These are phyloP conservation scores for Rhagophthalmus giganteus DNA, from an alignment of 2,888 invertebrate genomes.

Conservation along the genomic window DNA sequence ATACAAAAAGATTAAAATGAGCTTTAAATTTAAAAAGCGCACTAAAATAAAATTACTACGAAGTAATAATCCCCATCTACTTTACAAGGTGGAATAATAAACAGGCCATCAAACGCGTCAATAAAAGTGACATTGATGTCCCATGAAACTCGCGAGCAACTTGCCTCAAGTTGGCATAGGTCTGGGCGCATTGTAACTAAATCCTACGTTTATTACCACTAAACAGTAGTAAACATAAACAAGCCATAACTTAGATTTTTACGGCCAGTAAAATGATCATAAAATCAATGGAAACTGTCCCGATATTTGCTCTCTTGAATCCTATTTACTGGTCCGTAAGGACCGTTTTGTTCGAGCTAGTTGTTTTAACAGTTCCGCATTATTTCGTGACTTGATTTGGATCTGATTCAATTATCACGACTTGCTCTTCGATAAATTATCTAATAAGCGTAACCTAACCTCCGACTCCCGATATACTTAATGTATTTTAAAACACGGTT, in stretches of 20 bases:
- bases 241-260: conserved; percentile 58
- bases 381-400: conserved; percentile 48
- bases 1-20: conserved; percentile 10
- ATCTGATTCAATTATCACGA: conserved; percentile 52
- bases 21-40: conserved; percentile 15
- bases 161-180: conserved; percentile 51
- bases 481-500: conserved; percentile 10
- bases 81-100: conserved; percentile 55
- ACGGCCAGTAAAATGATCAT: conserved; percentile 55
- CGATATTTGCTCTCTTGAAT: conserved; percentile 28
- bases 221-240: conserved; percentile 58
- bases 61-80: conserved; percentile 49
- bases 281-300: conserved; percentile 53
- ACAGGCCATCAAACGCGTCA: conserved; percentile 54
- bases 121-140: conserved; percentile 54
- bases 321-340: conserved; percentile 35
- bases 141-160: conserved; percentile 45
- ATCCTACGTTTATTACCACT: conserved; percentile 55
- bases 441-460: conserved; percentile 37
- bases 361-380: conserved; percentile 42
- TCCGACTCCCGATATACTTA: conserved; percentile 28
- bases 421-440: conserved; percentile 39
- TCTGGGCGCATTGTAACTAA: conserved; percentile 46
- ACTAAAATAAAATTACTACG: conserved; percentile 43
- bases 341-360: conserved; percentile 33